These are phyloP conservation scores for Myiopsitta monachus DNA, from an alignment of 2,113 vertebrate species.

Conservation along the genomic window DNA sequence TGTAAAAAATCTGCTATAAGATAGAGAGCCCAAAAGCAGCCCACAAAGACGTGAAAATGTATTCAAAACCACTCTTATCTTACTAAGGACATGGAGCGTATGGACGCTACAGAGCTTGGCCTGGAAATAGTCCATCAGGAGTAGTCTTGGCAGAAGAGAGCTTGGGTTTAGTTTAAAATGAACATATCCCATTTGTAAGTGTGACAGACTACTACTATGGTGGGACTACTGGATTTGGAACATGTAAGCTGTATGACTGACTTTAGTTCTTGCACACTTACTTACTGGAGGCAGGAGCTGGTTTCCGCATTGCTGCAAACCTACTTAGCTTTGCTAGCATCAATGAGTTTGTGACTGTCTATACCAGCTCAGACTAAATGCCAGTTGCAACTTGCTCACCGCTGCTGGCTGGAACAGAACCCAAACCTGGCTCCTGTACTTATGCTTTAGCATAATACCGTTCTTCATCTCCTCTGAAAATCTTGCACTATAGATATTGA, in stretches of 20 bases:
- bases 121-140: not conserved
- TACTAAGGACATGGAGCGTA: not conserved
- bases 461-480: not conserved
- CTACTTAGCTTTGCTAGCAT: not conserved
- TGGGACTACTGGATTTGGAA: not conserved
- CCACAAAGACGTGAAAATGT: not conserved
- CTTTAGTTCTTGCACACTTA: not conserved
- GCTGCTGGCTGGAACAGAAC: not conserved
- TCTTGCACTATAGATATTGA: not conserved
- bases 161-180: not conserved
- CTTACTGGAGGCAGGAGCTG: not conserved
- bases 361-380: not conserved
- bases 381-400: conserved; percentile 30
- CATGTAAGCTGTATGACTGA: not conserved
- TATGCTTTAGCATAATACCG: not conserved
- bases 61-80: not conserved
- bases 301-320: not conserved
- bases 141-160: not conserved
- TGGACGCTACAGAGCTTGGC: not conserved
- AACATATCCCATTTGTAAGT: not conserved
- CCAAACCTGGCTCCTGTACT: not conserved
- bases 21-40: not conserved
- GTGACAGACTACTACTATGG: not conserved
- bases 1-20: not conserved
- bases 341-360: not conserved